Evolutionary conservation across 2,888 invertebrate genomes (phyloP).

Genomic region (Eupeodes latifasciatus): DNA sequence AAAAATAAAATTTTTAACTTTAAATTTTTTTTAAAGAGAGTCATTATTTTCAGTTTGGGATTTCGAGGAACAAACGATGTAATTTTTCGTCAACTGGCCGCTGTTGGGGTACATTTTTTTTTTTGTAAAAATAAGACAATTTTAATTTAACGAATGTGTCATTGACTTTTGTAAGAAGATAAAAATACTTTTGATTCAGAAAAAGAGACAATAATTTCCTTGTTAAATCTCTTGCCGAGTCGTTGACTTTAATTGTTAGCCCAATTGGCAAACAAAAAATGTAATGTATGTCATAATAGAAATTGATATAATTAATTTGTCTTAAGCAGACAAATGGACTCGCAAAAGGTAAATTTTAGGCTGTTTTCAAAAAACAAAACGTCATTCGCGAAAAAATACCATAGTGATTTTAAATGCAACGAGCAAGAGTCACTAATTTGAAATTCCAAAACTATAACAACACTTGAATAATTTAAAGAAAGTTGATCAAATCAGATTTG

Average conservation of each 20-base stretch:
- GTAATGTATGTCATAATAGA: too few relatives aligned
- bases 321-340: background rate
- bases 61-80: background rate
- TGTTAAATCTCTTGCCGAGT: background rate
- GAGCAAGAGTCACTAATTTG: too few relatives aligned
- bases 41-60: slow-evolving; percentile 3
- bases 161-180: background rate
- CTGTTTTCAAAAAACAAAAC: too few relatives aligned
- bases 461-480: too few relatives aligned
- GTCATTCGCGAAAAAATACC: too few relatives aligned
- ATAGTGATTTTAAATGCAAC: too few relatives aligned
- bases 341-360: too few relatives aligned
- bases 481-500: too few relatives aligned
- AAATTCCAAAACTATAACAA: too few relatives aligned
- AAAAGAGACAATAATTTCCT: background rate
- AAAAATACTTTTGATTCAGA: slow-evolving; percentile 3
- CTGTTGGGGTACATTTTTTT: background rate
- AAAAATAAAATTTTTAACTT: slow-evolving; percentile 46
- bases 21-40: slow-evolving; percentile 40
- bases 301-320: too few relatives aligned
- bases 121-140: background rate
- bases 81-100: background rate
- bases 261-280: background rate
- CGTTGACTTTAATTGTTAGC: background rate
- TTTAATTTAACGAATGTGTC: slow-evolving; percentile 8